A percentile compares a stretch with the other conserved stretches of the same genome.
Evolutionary conservation across 2,113 vertebrate genomes (phyloP).

Genomic region (Mus spicilegus): DNA sequence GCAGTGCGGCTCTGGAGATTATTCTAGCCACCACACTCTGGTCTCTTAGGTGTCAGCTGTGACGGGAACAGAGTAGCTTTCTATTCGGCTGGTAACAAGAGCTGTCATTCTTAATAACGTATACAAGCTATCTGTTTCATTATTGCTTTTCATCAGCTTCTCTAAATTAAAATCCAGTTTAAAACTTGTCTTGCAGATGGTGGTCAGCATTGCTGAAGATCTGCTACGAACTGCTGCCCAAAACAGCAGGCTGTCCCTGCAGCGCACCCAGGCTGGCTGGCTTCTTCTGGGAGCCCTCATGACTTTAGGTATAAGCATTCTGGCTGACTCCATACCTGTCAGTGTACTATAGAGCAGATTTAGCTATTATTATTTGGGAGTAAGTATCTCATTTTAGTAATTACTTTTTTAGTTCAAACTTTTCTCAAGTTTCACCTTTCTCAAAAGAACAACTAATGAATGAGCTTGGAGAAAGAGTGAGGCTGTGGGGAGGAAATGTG

Average conservation of each 20-base stretch:
- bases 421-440: conserved; percentile 26
- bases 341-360: conserved; percentile 16
- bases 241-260: conserved; percentile 97
- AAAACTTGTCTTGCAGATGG: conserved; percentile 89
- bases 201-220: conserved; percentile 98
- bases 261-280: conserved; percentile 98
- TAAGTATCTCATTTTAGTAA: conserved; percentile 5
- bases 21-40: not conserved
- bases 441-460: not conserved
- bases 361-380: not conserved
- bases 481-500: not conserved
- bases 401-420: conserved; percentile 20
- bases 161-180: conserved; percentile 46
- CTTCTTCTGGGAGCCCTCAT: conserved; percentile 98
- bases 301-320: conserved; percentile 92
- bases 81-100: not conserved
- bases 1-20: not conserved
- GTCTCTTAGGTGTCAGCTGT: not conserved
- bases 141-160: not conserved
- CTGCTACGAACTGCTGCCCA: conserved; percentile 96
- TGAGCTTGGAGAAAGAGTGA: not conserved
- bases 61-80: not conserved
- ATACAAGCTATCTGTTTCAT: conserved; percentile 10
- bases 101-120: conserved; percentile 17
- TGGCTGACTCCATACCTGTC: conserved; percentile 23